Evolutionary conservation across 2,888 invertebrate genomes (phyloP), one percentile per base, ranked within the genome.

Genomic region (Trilocha varians): DNA sequence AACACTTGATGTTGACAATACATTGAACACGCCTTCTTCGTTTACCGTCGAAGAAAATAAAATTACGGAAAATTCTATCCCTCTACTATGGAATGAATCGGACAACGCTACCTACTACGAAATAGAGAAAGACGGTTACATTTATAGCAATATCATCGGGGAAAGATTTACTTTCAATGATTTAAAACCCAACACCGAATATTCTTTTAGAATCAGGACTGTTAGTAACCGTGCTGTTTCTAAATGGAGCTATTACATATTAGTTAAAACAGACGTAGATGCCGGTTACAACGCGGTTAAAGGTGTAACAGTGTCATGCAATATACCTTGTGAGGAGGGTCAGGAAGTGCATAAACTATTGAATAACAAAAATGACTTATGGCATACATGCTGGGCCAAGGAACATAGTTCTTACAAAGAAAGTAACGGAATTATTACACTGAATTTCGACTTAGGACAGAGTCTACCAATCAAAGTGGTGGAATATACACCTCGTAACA

Each of bases 171-270:
- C 48, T 25, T 79, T 83, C 47, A 55, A 68, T 5, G 63, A 57
- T 41, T 66, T 79, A 16, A 53, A 57, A 43, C 55, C 47, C 37
- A 54, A 63, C 36, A 62, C 72, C 1, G 62, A 66, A 36, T 70
- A 82, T 53, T 43, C 42, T 3, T 82, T 80, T 45, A 70, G 67
- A 47, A 68, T 84, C 35, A 58, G 84, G 37, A 65, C 78, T 1
- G 70, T 62, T 13, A 62, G 53, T 32, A 48, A 51, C 4, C 47
- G 57, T 15, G 65, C 62, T 3, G 59, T 70, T n/a, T 82, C 84
- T 0, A 57, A 70, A 48, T 85, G 83, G 83, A 78, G 78, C 57
- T 58, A 75, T 17, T 48, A 43, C 35, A 49, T 79, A 13, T 45
- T 55, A 11, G 59, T 59, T 13, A 49, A 55, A 13, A 75, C 75